Percentiles rank a stretch among this genome's conserved stretches.
Conservation (phyloP, 2,113 vertebrate species). For the Hippocampus mohnikei region DNA sequence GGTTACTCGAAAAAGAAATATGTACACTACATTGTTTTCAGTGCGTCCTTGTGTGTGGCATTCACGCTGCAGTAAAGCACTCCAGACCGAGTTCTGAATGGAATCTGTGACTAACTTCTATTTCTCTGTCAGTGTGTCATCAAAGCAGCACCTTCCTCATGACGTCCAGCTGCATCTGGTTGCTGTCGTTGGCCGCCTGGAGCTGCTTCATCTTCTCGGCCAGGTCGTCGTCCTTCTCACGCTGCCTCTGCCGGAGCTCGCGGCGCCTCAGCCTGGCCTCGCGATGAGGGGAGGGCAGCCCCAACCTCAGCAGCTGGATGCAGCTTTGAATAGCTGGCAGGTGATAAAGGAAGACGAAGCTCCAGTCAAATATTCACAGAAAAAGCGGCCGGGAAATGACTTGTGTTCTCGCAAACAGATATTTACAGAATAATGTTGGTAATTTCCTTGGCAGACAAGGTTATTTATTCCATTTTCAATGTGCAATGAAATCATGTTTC, state of each 20-base stretch:
- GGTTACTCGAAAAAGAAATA: neutral
- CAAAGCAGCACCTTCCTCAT: constrained; percentile 81
- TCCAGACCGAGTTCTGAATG: neutral
- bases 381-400: neutral
- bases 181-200: constrained; percentile 84
- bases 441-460: too few species aligned
- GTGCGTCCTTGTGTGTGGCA: neutral
- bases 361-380: too few species aligned
- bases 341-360: neutral
- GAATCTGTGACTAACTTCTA: neutral
- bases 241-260: constrained; percentile 81
- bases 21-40: neutral
- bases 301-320: constrained; percentile 76
- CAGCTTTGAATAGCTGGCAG: constrained; percentile 84
- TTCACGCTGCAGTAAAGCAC: neutral
- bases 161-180: constrained; percentile 85
- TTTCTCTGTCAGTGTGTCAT: neutral
- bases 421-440: too few species aligned
- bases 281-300: constrained; percentile 83
- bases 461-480: too few species aligned
- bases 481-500: too few species aligned
- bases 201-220: constrained; percentile 85
- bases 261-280: constrained; percentile 83
- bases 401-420: too few species aligned
- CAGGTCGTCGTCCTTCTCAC: constrained; percentile 82